Evolutionary conservation across 2,888 invertebrate species (phyloP).

Genomic region (Dioctria linearis): DNA sequence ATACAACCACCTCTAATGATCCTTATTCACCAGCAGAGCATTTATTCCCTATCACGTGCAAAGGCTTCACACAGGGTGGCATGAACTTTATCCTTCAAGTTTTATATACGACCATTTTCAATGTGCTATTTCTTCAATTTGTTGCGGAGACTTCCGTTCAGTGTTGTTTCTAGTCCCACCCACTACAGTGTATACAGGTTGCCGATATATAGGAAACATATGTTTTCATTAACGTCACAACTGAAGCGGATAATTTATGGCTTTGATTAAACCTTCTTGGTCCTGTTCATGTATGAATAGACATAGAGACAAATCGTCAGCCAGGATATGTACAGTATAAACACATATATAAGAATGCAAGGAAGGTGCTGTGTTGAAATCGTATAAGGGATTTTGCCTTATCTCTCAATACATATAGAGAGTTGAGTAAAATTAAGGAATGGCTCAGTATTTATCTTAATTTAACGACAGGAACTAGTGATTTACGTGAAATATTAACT

Average conservation of each 20-base stretch:
- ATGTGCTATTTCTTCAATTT: conserved; percentile 14
- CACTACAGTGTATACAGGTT: not conserved
- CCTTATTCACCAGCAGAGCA: not conserved
- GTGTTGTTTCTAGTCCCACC: not conserved
- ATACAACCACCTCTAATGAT: conserved; percentile 13
- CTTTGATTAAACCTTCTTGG: conserved; percentile 37
- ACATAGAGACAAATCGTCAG: conserved; percentile 41
- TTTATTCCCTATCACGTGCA: conserved; percentile 10
- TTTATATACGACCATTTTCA: conserved; percentile 1
- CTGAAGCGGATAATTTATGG: conserved; percentile 51
- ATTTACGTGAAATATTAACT: conserved; percentile 27
- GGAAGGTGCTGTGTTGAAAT: not conserved
- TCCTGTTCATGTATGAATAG: conserved; percentile 16
- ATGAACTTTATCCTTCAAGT: conserved; percentile 42
- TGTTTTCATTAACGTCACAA: conserved; percentile 53
- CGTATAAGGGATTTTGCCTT: conserved; percentile 21
- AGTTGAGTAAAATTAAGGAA: conserved; percentile 23
- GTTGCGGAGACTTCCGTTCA: not conserved
- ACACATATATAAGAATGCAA: not conserved
- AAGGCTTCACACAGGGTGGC: conserved; percentile 13
- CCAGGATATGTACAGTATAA: not conserved
- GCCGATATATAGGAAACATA: conserved; percentile 50
- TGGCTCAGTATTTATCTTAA: conserved; percentile 28
- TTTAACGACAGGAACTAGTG: conserved; percentile 13
- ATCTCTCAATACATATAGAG: conserved; percentile 18